Evolutionary conservation across 2,113 vertebrate genomes (phyloP), one percentile per base, ranked within the genome.

Genomic region (Emydura subglobosa): DNA sequence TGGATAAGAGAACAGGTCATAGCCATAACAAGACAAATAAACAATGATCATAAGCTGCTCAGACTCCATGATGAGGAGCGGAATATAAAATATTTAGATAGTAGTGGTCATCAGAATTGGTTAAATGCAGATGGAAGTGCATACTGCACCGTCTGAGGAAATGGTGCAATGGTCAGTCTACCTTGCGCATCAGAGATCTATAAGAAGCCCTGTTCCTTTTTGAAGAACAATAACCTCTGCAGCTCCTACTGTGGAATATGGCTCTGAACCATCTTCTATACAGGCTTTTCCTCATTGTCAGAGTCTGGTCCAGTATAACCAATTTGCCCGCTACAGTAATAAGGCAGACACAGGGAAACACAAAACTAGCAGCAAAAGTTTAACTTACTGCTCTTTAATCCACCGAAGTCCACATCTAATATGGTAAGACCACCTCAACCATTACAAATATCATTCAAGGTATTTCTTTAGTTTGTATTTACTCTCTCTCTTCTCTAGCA

Each of bases 11-110:
- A 91, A 4, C 7, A 88, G 14, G 5, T 47, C 79, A 47, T 0
- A 84, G n/a, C 7, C 24, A 12, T 8, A 1, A 3, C n/a, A 78
- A 74, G 14, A 79, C 0, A 0, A 10, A 13, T 11, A 44, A n/a
- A 39, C 2, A 57, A 24, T 3, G 34, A 34, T 51, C 24, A 14
- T 5, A 44, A 82, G 6, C 0, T 1, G 24, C 7, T 72, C 49
- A 79, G 34, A 25, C 4, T 9, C 29, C 54, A 29, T 29, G 17
- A 86, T 5, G 7, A 4, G 76, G 42, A 92, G n/a, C 2, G 59
- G 7, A 42, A 42, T 25, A 74, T 42, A 42, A 42, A 42, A 74
- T 74, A 39, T 42, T 42, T 39, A 74, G 19, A 42, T 24, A 42
- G 39, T 42, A 24, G 68, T 74, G 61, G 14, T 27, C 19, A 92